These are phyloP conservation scores for Agrilus planipennis DNA, from an alignment of 1,140 invertebrate species.

Conservation along the genomic window DNA sequence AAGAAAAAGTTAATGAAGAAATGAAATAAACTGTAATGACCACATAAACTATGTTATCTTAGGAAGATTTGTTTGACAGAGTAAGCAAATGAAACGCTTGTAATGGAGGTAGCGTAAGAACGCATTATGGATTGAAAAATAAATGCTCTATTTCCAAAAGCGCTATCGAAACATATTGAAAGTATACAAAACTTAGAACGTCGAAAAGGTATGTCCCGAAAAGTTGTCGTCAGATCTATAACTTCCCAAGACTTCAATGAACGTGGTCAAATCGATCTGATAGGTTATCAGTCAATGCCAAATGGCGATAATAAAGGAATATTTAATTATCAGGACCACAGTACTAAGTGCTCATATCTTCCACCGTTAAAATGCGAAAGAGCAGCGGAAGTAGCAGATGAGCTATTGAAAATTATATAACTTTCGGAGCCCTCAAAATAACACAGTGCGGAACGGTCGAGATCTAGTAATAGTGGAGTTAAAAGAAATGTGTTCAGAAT, in stretches of 20 bases:
- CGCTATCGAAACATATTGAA: no score
- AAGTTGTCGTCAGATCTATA: conserved; percentile 4
- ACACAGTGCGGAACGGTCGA: conserved; percentile 32
- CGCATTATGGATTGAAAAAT: no score
- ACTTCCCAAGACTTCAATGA: conserved; percentile 5
- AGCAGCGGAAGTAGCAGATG: conserved; percentile 7
- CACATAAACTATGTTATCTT: no score
- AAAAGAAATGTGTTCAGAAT: conserved; percentile 21
- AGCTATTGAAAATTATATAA: conserved; percentile 33
- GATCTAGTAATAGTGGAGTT: conserved; percentile 30
- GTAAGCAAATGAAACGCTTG: no score
- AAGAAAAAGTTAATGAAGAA: no score
- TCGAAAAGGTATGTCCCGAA: no score
- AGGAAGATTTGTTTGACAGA: no score
- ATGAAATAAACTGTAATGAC: no score
- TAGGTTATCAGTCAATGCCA: conserved; percentile 5
- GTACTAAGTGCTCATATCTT: conserved; percentile 5
- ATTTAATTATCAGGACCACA: conserved; percentile 8
- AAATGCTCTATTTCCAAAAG: no score
- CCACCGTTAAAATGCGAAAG: conserved; percentile 5
- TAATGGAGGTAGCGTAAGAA: no score
- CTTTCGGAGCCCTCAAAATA: conserved; percentile 30
- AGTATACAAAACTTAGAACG: no score
- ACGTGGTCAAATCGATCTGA: conserved; percentile 8
- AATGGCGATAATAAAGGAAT: conserved; percentile 7